Conservation (phyloP, 2,797 vertebrate species). For the Sebastes reedi region DNA sequence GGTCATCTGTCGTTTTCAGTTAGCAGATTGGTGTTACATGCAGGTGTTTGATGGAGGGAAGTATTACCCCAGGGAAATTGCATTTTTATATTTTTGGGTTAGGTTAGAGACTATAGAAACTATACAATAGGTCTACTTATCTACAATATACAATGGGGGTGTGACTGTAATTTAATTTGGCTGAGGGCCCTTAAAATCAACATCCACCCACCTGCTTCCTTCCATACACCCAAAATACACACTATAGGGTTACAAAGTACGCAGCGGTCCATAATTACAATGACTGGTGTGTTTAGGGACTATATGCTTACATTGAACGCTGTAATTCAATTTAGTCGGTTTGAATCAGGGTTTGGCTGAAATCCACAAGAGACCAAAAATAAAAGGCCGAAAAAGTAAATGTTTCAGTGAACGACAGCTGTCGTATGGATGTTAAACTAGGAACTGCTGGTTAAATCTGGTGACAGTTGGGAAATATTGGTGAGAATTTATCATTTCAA, state of each 20-base stretch:
- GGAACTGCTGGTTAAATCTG: neutral
- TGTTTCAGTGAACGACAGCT: neutral
- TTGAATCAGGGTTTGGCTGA: neutral
- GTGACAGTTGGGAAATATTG: neutral
- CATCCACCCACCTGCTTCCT: conserved; percentile 4
- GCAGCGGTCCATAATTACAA: neutral
- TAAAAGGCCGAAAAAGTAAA: neutral
- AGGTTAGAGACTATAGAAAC: neutral
- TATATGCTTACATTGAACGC: neutral
- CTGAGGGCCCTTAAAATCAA: neutral
- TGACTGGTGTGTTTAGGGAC: neutral
- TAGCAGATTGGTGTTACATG: neutral
- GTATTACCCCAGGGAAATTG: neutral
- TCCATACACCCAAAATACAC: neutral
- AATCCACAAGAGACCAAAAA: neutral
- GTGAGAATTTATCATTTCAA: neutral
- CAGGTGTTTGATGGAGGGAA: neutral
- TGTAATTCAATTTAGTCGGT: neutral
- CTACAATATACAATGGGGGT: neutral
- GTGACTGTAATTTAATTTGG: conserved; percentile 8
- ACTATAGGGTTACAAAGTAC: neutral
- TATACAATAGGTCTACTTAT: neutral
- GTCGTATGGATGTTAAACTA: neutral
- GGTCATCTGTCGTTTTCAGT: neutral
- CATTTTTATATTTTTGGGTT: too few relatives aligned